Conservation (phyloP, 2,888 invertebrate species). For the Diaprepes abbreviatus region DNA sequence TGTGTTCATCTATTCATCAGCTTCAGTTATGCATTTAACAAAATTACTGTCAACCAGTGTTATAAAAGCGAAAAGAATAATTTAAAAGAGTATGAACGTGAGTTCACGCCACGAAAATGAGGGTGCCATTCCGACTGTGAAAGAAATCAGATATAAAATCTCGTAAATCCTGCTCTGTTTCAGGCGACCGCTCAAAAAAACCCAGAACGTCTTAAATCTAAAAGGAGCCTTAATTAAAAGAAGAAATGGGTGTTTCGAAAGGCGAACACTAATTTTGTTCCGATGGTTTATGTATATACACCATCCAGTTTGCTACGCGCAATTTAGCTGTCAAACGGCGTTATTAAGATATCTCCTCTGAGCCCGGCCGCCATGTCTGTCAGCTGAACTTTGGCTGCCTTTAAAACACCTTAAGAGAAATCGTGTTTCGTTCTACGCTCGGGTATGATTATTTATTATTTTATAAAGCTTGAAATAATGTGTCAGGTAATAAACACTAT, state of each 20-base stretch:
- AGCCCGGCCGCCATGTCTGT: conserved; percentile 23
- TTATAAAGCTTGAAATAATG: conserved; percentile 48
- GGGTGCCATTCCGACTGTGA: too few relatives aligned
- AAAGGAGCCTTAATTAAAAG: conserved; percentile 36
- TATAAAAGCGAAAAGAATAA: too few relatives aligned
- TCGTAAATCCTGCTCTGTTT: conserved; percentile 11
- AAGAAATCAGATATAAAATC: too few relatives aligned
- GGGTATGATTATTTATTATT: conserved; percentile 47
- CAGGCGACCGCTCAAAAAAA: not conserved
- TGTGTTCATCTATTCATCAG: too few relatives aligned
- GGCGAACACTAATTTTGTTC: conserved; percentile 50
- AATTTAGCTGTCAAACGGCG: conserved; percentile 59
- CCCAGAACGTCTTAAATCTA: conserved; percentile 29
- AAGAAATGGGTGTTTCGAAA: conserved; percentile 42
- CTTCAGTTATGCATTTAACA: too few relatives aligned
- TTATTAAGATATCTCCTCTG: conserved; percentile 58
- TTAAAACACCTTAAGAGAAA: conserved; percentile 45
- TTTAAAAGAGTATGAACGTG: too few relatives aligned
- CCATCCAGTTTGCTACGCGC: conserved; percentile 51
- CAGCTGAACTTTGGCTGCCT: conserved; percentile 24
- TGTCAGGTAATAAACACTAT: conserved; percentile 50
- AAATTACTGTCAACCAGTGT: too few relatives aligned
- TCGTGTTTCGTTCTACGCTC: conserved; percentile 29
- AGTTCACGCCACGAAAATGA: too few relatives aligned
- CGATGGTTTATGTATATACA: conserved; percentile 52